These are phyloP conservation scores for Apamea epomidion DNA, from an alignment of 2,888 invertebrate species.

Conservation along the genomic window DNA sequence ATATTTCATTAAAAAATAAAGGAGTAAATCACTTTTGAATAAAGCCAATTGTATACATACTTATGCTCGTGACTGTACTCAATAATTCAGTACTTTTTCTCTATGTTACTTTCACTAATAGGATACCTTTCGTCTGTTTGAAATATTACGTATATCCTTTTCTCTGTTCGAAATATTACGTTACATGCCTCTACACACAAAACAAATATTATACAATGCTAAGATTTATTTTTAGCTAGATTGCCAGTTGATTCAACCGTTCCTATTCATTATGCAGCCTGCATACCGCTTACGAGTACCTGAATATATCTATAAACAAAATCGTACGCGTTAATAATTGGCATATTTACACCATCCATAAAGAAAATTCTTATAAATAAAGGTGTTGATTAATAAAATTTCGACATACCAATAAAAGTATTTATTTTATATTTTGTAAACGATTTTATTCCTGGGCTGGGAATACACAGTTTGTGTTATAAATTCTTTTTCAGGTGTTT, in stretches of 20 bases:
- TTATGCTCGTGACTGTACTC: no score
- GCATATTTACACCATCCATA: neutral
- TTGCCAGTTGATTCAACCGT: neutral
- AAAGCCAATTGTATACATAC: no score
- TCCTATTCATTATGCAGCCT: neutral
- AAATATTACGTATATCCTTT: neutral
- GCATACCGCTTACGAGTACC: neutral
- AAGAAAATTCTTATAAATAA: neutral
- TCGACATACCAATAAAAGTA: neutral
- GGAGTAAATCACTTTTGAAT: no score
- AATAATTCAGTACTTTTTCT: neutral
- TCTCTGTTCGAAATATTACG: neutral
- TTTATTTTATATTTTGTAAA: constrained; percentile 6
- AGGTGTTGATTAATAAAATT: neutral
- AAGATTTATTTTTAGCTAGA: neutral
- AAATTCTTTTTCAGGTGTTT: constrained; percentile 20
- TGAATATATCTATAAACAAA: no score
- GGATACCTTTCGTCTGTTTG: neutral
- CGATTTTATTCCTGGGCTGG: neutral
- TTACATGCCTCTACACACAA: neutral
- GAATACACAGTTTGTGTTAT: constrained; percentile 32
- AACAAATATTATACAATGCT: neutral
- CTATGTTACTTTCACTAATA: neutral
- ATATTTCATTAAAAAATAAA: no score
- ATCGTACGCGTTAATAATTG: no score